phyloP scores from a whole-genome alignment of 2,113 vertebrate species.

The Orientallactaga bullata region DNA sequence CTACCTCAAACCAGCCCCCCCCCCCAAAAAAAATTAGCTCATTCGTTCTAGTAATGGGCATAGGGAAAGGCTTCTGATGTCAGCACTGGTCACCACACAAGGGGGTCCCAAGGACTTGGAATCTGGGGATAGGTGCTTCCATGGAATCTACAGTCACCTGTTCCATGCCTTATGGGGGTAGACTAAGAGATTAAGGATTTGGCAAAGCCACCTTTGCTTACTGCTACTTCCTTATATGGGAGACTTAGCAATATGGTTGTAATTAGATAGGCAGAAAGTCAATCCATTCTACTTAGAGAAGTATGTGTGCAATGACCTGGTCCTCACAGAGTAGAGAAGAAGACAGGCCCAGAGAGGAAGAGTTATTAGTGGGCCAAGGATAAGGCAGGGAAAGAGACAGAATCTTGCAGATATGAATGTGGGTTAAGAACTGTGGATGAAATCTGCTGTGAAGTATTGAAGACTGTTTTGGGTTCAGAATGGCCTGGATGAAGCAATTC shows the following conservation, averaged over 20 bases:
- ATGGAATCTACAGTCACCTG: neutral
- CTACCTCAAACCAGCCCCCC: too few relatives aligned
- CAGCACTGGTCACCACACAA: neutral
- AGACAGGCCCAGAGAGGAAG: neutral
- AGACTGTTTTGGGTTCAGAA: neutral
- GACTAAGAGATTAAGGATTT: neutral
- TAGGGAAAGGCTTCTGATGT: neutral
- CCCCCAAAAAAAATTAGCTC: too few relatives aligned
- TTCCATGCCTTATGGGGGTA: neutral
- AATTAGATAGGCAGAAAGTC: neutral
- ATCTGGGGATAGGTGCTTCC: neutral
- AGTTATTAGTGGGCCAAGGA: too few relatives aligned
- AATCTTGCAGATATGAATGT: neutral
- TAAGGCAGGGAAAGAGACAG: neutral
- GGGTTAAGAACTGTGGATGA: neutral
- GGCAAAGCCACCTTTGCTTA: neutral
- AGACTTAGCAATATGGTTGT: neutral
- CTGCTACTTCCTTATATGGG: neutral
- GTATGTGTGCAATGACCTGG: neutral
- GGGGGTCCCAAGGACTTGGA: neutral
- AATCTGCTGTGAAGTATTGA: neutral
- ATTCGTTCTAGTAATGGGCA: too few relatives aligned
- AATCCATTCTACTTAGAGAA: neutral
- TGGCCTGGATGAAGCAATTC: neutral
- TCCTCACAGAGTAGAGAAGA: neutral